Base-by-base conservation (phyloP, 2,797 vertebrate genomes). In the Acestrorhynchus altus region DNA sequence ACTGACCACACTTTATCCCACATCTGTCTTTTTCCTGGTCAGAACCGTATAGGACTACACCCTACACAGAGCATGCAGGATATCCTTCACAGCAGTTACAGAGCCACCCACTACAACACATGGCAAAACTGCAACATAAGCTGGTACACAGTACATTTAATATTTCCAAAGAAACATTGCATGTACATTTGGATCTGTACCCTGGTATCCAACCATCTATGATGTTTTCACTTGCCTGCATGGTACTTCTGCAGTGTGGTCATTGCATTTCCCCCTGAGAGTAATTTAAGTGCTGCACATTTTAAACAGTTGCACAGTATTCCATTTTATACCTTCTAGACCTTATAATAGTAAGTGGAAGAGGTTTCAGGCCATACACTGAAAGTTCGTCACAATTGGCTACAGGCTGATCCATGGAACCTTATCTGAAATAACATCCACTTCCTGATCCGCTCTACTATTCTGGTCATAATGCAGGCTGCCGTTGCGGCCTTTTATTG, bases 381-480 rank as follows among this genome's bases (percentile, higher is more conserved):
- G n/a, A 40, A n/a, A 22, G 61, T 44, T 64, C 18, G 24, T 65
- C 44, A 44, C 40, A 65, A 46, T 44, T 2, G 31, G 31, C 31
- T 35, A 35, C 31, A 51, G 49, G 49, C 18, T 49, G 4, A 13
- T 65, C 52, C 26, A 73, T n/a, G 15, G 28, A 39, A 15, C 52
- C n/a, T 63, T 40, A 39, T 54, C 46, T 54, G 46, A 63, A 77
- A 63, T 70, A 64, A 16, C 49, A 72, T 78, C 67, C 28, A 20
- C 49, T 20, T 72, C 49, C 60, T 61, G 59, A 65, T 72, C 68
- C 40, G 63, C 49, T 40, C 60, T 49, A 65, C 9, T 5, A 35
- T 16, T 18, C 26, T 57, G 59, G 20, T 63, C 24, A 56, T 47
- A 24, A 12, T 54, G n/a, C 6, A 9, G 42, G 9, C 18, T 22